A percentile compares a stretch with the other conserved stretches of the same genome.
Conservation (phyloP, 2,797 vertebrate species). For the Aulostomus chinensis region DNA sequence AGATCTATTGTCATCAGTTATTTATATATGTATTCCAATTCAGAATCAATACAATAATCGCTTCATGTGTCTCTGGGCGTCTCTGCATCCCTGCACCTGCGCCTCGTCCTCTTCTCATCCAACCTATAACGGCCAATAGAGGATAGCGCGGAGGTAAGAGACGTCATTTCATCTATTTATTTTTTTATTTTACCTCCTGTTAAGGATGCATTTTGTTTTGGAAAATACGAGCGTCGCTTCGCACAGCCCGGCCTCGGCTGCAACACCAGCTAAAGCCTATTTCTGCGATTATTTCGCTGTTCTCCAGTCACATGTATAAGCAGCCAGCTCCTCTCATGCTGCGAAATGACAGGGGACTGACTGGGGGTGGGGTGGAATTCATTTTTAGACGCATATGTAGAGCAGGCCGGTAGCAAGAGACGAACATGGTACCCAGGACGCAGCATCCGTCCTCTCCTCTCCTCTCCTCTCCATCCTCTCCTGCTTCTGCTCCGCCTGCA, state of each 20-base stretch:
- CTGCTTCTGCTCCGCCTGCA: not conserved
- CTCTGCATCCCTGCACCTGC: constrained; percentile 79
- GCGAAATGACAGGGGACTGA: constrained; percentile 11
- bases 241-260: not conserved
- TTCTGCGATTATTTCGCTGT: no score
- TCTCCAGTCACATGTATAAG: no score
- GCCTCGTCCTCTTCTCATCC: constrained; percentile 44
- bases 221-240: not conserved
- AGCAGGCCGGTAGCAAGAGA: constrained; percentile 43
- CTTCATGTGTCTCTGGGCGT: constrained; percentile 62
- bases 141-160: constrained; percentile 77
- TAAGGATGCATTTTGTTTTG: not conserved
- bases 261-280: no score
- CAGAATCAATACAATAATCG: constrained; percentile 21
- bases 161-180: not conserved
- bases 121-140: constrained; percentile 65
- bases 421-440: constrained; percentile 47
- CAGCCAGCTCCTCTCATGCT: no score
- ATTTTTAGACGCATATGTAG: constrained; percentile 60
- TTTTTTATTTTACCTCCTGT: not conserved
- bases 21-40: not conserved
- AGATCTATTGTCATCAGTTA: not conserved
- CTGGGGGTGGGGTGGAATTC: constrained; percentile 16
- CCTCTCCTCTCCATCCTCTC: constrained; percentile 23
- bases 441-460: constrained; percentile 47